Evolutionary conservation across 1,140 invertebrate genomes (phyloP).

Genomic region (Cryptotermes secundus): DNA sequence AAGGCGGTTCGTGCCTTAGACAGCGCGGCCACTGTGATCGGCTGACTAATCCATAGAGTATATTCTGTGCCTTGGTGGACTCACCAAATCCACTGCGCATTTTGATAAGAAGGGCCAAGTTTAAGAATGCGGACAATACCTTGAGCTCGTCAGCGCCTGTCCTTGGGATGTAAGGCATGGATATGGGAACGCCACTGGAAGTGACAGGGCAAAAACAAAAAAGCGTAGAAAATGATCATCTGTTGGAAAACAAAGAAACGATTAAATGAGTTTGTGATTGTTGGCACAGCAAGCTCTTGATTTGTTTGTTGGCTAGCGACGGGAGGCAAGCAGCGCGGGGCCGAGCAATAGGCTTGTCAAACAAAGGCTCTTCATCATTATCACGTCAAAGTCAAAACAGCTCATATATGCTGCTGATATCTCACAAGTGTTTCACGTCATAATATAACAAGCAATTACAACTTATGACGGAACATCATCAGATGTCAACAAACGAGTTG

Average conservation of each 20-base stretch:
- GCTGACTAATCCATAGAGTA: no score
- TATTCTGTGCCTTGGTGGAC: no score
- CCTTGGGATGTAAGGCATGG: no score
- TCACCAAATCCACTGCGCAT: no score
- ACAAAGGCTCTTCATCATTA: constrained; percentile 11
- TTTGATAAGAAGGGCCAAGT: no score
- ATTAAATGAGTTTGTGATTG: neutral
- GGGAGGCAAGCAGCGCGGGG: neutral
- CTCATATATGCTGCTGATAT: neutral
- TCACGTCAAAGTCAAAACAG: neutral
- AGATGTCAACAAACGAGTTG: neutral
- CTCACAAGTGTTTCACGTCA: neutral
- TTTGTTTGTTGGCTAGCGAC: constrained; percentile 4
- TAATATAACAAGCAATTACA: constrained; percentile 17
- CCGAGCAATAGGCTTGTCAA: neutral
- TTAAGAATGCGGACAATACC: no score
- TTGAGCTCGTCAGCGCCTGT: no score
- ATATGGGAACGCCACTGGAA: neutral
- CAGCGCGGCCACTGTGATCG: no score
- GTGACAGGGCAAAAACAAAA: neutral
- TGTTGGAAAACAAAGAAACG: constrained; percentile 19
- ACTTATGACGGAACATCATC: neutral
- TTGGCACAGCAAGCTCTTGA: neutral
- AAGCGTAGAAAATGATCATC: constrained; percentile 1
- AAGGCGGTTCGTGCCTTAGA: no score